A percentile compares a stretch with the other conserved stretches of the same genome.
Evolutionary conservation across 2,797 vertebrate genomes (phyloP).

Genomic region (Poeciliopsis turneri): DNA sequence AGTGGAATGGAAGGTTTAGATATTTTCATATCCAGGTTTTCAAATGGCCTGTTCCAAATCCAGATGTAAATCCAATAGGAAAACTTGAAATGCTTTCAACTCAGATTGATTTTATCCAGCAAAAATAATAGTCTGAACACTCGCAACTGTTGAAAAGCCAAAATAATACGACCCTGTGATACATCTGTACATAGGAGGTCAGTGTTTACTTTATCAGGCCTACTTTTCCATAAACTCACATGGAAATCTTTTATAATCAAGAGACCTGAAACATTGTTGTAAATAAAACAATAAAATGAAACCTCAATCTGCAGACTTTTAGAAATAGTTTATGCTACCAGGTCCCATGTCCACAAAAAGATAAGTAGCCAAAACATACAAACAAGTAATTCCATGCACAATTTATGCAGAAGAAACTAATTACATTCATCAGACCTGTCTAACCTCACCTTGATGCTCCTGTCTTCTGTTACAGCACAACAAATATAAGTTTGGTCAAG

Average conservation of each 20-base stretch:
- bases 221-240: neutral
- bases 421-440: neutral
- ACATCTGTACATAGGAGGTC: neutral
- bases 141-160: neutral
- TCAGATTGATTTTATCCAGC: neutral
- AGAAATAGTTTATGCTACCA: conserved; percentile 6
- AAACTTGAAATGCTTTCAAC: neutral
- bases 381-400: neutral
- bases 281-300: neutral
- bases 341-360: neutral
- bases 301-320: neutral
- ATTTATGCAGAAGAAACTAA: conserved; percentile 4
- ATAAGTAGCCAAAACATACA: conserved; percentile 8
- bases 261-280: neutral
- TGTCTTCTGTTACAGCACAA: conserved; percentile 6
- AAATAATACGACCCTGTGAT: neutral
- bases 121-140: neutral
- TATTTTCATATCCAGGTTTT: too few species aligned
- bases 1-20: neutral
- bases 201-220: neutral
- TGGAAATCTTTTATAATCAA: neutral
- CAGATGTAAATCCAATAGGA: neutral
- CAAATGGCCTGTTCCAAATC: neutral
- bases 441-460: neutral
- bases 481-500: neutral